A percentile compares a stretch with the other conserved stretches of the same genome.
These are phyloP conservation scores for Urocitellus parryii DNA, from an alignment of 2,113 vertebrate genomes.

Conservation along the genomic window DNA sequence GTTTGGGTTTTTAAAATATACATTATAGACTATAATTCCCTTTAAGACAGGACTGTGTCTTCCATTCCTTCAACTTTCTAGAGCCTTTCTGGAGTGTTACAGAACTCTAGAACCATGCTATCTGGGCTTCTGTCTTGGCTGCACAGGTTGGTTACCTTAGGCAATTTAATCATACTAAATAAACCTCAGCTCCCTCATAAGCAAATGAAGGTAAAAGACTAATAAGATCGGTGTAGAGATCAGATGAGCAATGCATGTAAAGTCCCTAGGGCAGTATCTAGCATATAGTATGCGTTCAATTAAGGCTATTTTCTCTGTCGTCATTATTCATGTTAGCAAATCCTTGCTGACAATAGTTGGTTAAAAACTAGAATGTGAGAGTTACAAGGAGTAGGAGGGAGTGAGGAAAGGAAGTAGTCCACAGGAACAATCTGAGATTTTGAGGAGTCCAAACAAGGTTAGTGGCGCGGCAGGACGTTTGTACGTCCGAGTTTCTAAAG, in stretches of 20 bases:
- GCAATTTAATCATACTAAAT: background rate
- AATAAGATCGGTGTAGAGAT: background rate
- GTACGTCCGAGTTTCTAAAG: constrained; percentile 60
- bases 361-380: constrained; percentile 57
- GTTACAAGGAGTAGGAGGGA: background rate
- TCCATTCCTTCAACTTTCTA: background rate
- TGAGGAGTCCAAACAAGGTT: constrained; percentile 70
- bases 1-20: background rate
- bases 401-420: constrained; percentile 50
- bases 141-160: background rate
- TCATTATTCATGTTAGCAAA: constrained; percentile 53
- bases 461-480: constrained; percentile 58
- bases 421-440: constrained; percentile 32
- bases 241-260: constrained; percentile 38
- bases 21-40: background rate
- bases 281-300: background rate
- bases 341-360: background rate
- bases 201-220: constrained; percentile 19
- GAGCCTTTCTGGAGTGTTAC: background rate
- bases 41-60: constrained; percentile 12
- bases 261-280: background rate
- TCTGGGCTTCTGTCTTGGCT: constrained; percentile 27
- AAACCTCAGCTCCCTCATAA: constrained; percentile 10
- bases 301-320: constrained; percentile 29
- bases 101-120: background rate